These are phyloP conservation scores for Rhagoletis zephyria DNA, from an alignment of 1,140 invertebrate species.

Conservation along the genomic window DNA sequence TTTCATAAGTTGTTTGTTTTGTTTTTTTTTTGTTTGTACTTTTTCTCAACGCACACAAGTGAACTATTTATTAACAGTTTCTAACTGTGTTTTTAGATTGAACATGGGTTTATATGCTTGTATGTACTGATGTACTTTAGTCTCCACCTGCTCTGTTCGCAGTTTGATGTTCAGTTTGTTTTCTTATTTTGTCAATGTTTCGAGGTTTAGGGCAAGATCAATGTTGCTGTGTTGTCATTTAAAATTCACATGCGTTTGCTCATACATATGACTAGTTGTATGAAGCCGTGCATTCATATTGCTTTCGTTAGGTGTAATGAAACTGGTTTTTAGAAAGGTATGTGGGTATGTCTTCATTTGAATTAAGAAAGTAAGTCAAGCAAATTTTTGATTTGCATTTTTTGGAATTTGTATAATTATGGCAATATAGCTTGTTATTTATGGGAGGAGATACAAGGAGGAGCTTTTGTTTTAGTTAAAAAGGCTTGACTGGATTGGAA, in stretches of 20 bases:
- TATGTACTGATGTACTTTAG: background rate
- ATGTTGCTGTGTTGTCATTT: background rate
- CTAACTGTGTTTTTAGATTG: no score
- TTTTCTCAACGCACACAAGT: background rate
- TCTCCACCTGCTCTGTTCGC: no score
- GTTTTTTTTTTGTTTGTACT: background rate
- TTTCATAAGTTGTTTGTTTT: background rate
- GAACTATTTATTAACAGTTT: background rate
- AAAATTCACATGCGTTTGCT: background rate
- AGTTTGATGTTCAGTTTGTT: background rate
- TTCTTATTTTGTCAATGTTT: slow-evolving; percentile 12
- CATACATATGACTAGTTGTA: background rate
- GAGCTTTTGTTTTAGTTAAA: no score
- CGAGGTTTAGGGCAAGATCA: slow-evolving; percentile 50
- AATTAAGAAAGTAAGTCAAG: background rate
- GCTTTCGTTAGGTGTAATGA: no score
- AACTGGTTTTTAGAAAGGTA: background rate
- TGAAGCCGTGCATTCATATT: background rate
- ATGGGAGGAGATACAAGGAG: no score
- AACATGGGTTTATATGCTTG: background rate
- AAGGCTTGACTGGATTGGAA: no score
- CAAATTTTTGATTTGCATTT: background rate
- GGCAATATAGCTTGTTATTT: no score
- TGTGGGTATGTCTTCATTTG: background rate
- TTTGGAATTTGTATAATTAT: no score